These are phyloP conservation scores for Diceros bicornis DNA, from an alignment of 2,797 vertebrate genomes.

Conservation along the genomic window DNA sequence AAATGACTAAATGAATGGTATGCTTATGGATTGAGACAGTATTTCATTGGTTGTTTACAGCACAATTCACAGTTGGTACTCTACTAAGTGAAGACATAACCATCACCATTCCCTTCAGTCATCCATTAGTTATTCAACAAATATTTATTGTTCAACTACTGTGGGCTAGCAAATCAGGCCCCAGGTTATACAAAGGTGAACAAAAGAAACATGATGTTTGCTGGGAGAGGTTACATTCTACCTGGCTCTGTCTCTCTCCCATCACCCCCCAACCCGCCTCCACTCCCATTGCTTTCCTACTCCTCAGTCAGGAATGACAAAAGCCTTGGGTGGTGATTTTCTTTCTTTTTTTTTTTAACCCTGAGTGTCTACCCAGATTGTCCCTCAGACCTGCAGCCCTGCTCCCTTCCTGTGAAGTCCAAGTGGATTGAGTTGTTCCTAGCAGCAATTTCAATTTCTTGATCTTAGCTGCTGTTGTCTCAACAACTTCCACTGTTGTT, in stretches of 20 bases:
- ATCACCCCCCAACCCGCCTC: background rate
- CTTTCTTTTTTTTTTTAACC: background rate
- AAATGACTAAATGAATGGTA: background rate
- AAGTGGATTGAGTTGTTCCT: background rate
- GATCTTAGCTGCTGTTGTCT: background rate
- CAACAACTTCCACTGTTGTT: background rate
- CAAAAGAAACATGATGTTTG: background rate
- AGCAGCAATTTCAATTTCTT: background rate
- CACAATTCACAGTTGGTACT: background rate
- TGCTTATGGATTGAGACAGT: background rate
- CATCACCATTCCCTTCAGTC: background rate
- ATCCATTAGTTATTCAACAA: background rate
- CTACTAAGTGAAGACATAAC: conserved; percentile 3
- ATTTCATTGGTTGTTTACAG: background rate
- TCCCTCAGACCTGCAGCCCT: background rate
- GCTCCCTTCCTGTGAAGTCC: background rate
- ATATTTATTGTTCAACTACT: background rate
- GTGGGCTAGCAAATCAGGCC: background rate
- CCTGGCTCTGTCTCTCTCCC: background rate
- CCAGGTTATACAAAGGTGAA: background rate
- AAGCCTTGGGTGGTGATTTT: background rate
- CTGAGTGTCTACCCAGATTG: background rate
- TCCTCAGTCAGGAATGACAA: background rate
- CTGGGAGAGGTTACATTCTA: background rate
- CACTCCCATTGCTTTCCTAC: background rate